Percentiles rank a stretch among this genome's conserved stretches.
phyloP scores from a whole-genome alignment of 2,113 vertebrate species.

The Nesoenas mayeri region DNA sequence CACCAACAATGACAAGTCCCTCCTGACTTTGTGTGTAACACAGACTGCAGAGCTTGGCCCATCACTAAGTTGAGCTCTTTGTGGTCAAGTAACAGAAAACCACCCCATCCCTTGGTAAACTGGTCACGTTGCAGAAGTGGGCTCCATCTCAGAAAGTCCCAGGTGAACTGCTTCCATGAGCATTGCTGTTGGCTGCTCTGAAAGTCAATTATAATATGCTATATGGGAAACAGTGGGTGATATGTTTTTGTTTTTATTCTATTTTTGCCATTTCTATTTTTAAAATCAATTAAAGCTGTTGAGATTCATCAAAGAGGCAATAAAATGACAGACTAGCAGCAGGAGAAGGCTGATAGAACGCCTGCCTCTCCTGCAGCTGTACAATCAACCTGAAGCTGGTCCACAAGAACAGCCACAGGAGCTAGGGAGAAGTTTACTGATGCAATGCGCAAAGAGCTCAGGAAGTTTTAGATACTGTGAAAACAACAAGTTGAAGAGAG shows the following conservation, averaged over 20 bases:
- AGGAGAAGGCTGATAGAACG: neutral
- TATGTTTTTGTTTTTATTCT: neutral
- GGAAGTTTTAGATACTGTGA: neutral
- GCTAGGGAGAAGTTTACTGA: neutral
- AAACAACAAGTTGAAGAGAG: neutral
- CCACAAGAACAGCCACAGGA: neutral
- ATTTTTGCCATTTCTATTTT: slow-evolving; percentile 34
- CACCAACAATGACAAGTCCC: neutral
- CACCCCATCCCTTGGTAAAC: neutral
- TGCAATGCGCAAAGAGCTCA: neutral
- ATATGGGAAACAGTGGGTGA: neutral
- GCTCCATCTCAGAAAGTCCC: neutral
- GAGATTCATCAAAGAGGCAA: slow-evolving; percentile 15
- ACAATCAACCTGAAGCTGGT: neutral
- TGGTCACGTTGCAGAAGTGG: neutral
- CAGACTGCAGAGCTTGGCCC: neutral
- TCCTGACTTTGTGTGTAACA: neutral
- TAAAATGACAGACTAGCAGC: neutral
- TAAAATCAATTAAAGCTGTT: slow-evolving; percentile 37
- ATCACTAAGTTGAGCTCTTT: neutral
- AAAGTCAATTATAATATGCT: neutral
- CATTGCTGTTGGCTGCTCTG: neutral
- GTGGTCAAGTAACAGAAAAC: neutral
- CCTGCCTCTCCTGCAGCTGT: neutral
- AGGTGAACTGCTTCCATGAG: neutral